These are phyloP conservation scores for Eupithecia insigniata DNA, from an alignment of 2,888 invertebrate genomes.

Conservation along the genomic window DNA sequence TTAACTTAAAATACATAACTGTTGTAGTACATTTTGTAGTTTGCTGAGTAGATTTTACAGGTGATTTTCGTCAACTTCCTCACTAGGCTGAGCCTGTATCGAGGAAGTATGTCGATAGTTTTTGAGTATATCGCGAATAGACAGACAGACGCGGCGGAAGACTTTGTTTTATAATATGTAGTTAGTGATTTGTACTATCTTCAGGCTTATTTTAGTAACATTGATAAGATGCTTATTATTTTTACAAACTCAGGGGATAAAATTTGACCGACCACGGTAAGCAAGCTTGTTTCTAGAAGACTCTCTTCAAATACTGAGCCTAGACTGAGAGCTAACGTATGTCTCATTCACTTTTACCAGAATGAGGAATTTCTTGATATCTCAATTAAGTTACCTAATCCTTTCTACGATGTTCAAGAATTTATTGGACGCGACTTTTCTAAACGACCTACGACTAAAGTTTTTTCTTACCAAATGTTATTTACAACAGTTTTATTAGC, in stretches of 20 bases:
- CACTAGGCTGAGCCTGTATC: too few relatives aligned
- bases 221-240: background rate
- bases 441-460: background rate
- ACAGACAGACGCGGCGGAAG: too few relatives aligned
- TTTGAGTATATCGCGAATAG: too few relatives aligned
- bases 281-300: constrained; percentile 21
- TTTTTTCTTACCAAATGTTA: background rate
- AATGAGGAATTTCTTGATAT: constrained; percentile 36
- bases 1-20: too few relatives aligned
- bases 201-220: background rate
- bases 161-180: too few relatives aligned
- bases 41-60: too few relatives aligned
- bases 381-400: constrained; percentile 16
- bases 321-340: constrained; percentile 48
- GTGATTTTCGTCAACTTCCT: too few relatives aligned
- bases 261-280: background rate
- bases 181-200: background rate
- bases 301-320: constrained; percentile 28
- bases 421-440: constrained; percentile 13
- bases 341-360: constrained; percentile 56
- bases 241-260: background rate
- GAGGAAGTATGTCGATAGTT: too few relatives aligned
- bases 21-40: too few relatives aligned
- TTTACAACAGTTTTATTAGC: background rate
- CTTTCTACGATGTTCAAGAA: constrained; percentile 5